These are phyloP conservation scores for Phalacrocorax brasilianus DNA, from an alignment of 2,113 vertebrate genomes.

Conservation along the genomic window DNA sequence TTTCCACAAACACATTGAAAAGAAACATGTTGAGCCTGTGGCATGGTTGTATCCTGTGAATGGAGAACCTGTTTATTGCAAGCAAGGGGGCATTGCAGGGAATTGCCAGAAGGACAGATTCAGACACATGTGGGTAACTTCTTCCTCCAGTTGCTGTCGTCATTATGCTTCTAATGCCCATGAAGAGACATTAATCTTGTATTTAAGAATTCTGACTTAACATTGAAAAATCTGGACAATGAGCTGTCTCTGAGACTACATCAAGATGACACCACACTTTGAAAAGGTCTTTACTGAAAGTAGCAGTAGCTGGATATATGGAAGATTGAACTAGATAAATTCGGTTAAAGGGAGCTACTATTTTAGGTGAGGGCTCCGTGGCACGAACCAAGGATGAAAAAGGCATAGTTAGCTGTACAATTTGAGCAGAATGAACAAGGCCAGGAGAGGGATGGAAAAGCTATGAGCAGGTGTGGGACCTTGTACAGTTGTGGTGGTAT, in stretches of 20 bases:
- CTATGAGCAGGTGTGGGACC: not conserved
- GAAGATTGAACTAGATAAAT: not conserved
- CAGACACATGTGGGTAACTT: rapidly evolving
- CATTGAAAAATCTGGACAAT: not conserved
- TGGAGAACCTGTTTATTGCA: rapidly evolving
- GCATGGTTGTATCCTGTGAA: not conserved
- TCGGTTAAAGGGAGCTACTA: not conserved
- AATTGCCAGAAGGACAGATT: not conserved
- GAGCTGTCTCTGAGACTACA: not conserved
- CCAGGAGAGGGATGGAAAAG: not conserved
- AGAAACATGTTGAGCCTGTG: not conserved
- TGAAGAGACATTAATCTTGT: not conserved
- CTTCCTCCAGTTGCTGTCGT: not conserved
- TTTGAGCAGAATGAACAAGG: not conserved
- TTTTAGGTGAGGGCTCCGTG: not conserved
- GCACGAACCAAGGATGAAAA: not conserved
- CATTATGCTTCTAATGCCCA: not conserved
- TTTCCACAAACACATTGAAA: not conserved
- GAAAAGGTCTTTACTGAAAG: not conserved
- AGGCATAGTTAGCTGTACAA: not conserved
- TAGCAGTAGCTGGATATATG: not conserved
- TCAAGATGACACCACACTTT: not conserved
- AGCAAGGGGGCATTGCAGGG: not conserved
- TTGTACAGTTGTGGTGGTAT: not conserved
- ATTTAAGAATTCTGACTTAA: not conserved